phyloP scores from a whole-genome alignment of 2,888 invertebrate species.

The Matsumyia berberina region DNA sequence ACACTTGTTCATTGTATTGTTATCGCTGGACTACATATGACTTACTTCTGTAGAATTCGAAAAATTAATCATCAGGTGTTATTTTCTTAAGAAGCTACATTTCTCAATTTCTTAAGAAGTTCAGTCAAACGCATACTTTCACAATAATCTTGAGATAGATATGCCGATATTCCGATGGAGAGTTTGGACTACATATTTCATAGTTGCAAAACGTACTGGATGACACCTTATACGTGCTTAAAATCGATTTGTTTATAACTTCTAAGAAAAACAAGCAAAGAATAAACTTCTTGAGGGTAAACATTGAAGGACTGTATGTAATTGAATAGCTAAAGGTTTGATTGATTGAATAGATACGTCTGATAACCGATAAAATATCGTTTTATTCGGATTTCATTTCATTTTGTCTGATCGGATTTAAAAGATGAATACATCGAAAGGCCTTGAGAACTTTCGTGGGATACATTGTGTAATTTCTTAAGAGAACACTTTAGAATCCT shows the following conservation, averaged over 20 bases:
- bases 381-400: too few relatives aligned
- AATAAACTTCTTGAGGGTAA: background rate
- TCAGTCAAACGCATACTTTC: background rate
- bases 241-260: background rate
- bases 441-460: too few relatives aligned
- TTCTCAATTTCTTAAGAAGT: background rate
- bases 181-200: background rate
- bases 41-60: background rate
- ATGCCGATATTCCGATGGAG: background rate
- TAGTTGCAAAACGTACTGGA: too few relatives aligned
- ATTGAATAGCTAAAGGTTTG: too few relatives aligned
- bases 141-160: background rate
- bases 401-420: too few relatives aligned
- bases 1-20: constrained; percentile 10
- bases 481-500: too few relatives aligned
- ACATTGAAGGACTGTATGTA: background rate
- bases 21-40: background rate
- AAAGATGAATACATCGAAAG: too few relatives aligned
- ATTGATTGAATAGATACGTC: too few relatives aligned
- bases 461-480: too few relatives aligned
- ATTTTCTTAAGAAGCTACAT: background rate
- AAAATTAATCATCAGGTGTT: constrained; percentile 18
- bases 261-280: background rate
- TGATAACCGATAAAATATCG: too few relatives aligned
- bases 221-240: constrained; percentile 3